These are phyloP conservation scores for Vanessa cardui DNA, from an alignment of 2,888 invertebrate genomes.

Conservation along the genomic window DNA sequence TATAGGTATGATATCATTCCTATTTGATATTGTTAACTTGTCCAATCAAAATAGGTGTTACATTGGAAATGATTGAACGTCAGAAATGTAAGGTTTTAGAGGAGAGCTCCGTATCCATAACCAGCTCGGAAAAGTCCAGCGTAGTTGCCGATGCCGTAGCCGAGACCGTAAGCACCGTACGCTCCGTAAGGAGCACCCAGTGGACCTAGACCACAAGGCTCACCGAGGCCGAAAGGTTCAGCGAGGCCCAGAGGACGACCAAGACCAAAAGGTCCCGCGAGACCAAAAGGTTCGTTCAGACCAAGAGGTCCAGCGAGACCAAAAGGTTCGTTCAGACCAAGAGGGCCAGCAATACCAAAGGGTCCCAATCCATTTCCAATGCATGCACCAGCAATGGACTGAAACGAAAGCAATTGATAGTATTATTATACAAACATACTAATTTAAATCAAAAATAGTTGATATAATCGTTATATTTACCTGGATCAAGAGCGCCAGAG, in stretches of 20 bases:
- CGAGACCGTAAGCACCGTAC: background rate
- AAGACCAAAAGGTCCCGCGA: background rate
- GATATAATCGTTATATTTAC: slow-evolving; percentile 29
- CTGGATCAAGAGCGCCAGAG: slow-evolving; percentile 47
- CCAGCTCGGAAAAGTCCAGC: too few relatives aligned
- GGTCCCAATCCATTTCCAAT: slow-evolving; percentile 25
- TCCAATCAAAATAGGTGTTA: too few relatives aligned
- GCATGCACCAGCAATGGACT: slow-evolving; percentile 45
- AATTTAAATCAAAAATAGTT: background rate
- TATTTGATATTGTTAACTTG: too few relatives aligned
- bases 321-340: too few relatives aligned
- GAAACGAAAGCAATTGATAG: slow-evolving; percentile 19
- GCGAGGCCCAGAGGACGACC: background rate
- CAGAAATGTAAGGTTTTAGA: too few relatives aligned
- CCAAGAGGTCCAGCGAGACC: too few relatives aligned
- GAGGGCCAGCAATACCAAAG: background rate
- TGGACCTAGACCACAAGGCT: background rate
- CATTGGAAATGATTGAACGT: too few relatives aligned
- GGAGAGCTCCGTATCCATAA: too few relatives aligned
- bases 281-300: slow-evolving; percentile 10
- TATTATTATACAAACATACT: background rate
- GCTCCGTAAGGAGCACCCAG: background rate
- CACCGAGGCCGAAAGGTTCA: background rate
- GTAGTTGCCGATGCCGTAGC: background rate
- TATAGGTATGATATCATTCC: too few relatives aligned